Evolutionary conservation across 1,140 invertebrate genomes (phyloP).

Genomic region (Ylistrum balloti): DNA sequence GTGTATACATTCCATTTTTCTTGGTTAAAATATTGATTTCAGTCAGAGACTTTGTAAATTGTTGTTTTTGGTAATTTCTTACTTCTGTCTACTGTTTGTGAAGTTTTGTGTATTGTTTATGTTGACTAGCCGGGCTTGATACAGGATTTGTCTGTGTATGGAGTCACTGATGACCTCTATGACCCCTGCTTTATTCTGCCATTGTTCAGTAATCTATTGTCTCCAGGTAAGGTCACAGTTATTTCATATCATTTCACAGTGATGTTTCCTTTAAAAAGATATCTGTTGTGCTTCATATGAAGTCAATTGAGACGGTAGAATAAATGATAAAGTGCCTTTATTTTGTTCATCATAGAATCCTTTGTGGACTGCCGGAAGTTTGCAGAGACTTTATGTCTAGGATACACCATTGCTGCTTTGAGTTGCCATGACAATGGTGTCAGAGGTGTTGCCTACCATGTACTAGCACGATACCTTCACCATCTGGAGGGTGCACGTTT

Average conservation of each 20-base stretch:
- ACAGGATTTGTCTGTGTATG: conserved; percentile 55
- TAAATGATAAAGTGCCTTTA: no score
- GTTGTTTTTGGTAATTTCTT: neutral
- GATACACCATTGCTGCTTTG: conserved; percentile 86
- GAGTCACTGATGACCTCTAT: conserved; percentile 83
- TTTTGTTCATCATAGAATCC: conserved; percentile 61
- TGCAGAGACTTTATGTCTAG: conserved; percentile 86
- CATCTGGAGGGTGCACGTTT: conserved; percentile 87
- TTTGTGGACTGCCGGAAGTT: conserved; percentile 87
- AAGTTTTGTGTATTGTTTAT: no score
- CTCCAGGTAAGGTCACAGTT: conserved; percentile 78
- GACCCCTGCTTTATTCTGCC: conserved; percentile 90
- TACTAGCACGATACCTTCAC: conserved; percentile 87
- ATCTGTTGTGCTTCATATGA: no score
- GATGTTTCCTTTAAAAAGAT: no score
- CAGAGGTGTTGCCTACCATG: conserved; percentile 86
- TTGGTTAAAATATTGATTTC: no score
- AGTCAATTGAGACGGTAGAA: no score
- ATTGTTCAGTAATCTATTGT: conserved; percentile 86
- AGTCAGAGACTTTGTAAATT: neutral
- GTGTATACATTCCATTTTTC: no score
- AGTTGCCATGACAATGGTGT: conserved; percentile 85
- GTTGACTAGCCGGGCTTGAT: conserved; percentile 57
- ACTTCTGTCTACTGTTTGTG: neutral
- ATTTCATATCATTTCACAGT: no score